Evolutionary conservation across 2,797 vertebrate genomes (phyloP).

Genomic region (Sorex maritimensis): DNA sequence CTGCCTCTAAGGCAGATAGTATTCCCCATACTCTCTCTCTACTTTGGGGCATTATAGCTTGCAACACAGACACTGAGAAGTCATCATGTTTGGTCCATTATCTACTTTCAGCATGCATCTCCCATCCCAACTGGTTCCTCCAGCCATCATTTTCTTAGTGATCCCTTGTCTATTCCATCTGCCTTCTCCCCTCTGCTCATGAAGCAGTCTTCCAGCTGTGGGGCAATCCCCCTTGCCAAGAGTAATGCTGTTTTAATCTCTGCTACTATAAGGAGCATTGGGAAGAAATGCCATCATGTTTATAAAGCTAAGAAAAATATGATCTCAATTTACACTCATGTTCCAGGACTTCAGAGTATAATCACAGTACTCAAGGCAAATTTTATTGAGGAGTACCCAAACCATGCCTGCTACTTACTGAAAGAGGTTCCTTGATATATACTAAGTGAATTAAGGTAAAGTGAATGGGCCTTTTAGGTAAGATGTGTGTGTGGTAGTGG

Average conservation of each 20-base stretch:
- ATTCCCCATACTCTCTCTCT: no score
- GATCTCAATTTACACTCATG: background rate
- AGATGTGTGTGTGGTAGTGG: no score
- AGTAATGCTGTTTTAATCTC: background rate
- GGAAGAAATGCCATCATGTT: background rate
- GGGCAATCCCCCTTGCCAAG: background rate
- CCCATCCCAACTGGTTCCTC: no score
- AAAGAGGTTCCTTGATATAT: background rate
- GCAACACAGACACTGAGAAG: no score
- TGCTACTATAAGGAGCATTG: background rate
- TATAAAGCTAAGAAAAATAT: conserved; percentile 40
- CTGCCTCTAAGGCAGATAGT: no score
- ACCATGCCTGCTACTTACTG: background rate
- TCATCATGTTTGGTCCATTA: no score
- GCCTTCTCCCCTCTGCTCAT: no score
- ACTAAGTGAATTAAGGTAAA: conserved; percentile 7
- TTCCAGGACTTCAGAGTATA: background rate
- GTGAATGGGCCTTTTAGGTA: background rate
- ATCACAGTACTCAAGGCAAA: background rate
- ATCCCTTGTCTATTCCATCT: no score
- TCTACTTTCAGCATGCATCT: no score
- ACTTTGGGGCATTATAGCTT: no score
- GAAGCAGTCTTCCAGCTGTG: no score
- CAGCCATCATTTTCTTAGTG: no score
- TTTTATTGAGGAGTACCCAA: background rate